Evolutionary conservation across 1,140 invertebrate genomes (phyloP).

Genomic region (Argopecten irradians): DNA sequence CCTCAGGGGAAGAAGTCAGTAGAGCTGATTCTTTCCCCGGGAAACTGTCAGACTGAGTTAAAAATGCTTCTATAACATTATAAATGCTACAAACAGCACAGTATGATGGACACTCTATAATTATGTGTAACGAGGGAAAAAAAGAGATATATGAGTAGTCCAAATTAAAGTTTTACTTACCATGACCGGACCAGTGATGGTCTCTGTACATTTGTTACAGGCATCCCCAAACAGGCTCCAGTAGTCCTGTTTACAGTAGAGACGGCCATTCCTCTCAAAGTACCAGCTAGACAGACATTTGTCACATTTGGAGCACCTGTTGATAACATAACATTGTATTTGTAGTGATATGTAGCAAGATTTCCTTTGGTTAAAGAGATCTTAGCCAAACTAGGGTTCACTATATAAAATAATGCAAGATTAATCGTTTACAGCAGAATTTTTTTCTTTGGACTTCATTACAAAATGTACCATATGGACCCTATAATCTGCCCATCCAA

Average conservation of each 20-base stretch:
- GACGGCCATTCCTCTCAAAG: constrained; percentile 92
- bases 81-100: not conserved
- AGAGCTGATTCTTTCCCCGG: too few species aligned
- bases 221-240: constrained; percentile 91
- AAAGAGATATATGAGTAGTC: not conserved
- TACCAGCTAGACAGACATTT: constrained; percentile 91
- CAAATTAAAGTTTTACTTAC: constrained; percentile 66
- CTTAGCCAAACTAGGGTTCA: constrained; percentile 28
- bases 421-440: not conserved
- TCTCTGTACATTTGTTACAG: constrained; percentile 90
- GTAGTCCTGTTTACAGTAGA: constrained; percentile 94
- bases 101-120: not conserved
- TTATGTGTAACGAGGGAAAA: not conserved
- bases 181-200: constrained; percentile 96
- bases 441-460: not conserved
- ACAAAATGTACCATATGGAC: not conserved
- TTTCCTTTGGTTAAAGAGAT: not conserved
- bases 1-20: too few species aligned
- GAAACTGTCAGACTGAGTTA: not conserved
- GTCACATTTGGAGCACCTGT: constrained; percentile 92
- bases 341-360: not conserved
- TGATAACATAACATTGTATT: constrained; percentile 39
- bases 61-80: not conserved
- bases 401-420: constrained; percentile 32
- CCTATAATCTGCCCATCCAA: not conserved